Evolutionary conservation across 2,888 invertebrate species (phyloP).

Genomic region (Macropis europaea): DNA sequence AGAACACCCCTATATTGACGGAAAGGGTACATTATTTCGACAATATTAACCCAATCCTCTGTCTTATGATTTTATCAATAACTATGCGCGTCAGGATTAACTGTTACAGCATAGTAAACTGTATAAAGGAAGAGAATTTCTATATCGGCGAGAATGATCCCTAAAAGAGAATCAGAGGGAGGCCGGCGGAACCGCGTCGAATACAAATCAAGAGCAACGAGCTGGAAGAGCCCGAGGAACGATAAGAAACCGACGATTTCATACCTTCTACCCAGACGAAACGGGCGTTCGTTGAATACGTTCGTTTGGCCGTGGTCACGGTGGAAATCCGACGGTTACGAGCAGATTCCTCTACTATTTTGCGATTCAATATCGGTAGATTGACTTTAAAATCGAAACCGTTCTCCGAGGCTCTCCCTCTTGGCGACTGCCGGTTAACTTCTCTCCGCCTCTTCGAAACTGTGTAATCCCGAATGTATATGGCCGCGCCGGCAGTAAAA

Average conservation of each 20-base stretch:
- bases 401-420: neutral
- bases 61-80: too few relatives aligned
- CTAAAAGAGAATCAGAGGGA: too few relatives aligned
- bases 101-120: too few relatives aligned
- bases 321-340: slow-evolving; percentile 4
- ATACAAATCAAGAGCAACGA: neutral
- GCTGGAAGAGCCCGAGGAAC: neutral
- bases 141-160: too few relatives aligned
- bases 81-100: too few relatives aligned
- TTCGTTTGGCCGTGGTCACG: too few relatives aligned
- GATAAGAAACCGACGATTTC: neutral
- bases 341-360: slow-evolving; percentile 13
- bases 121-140: too few relatives aligned
- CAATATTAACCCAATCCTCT: too few relatives aligned
- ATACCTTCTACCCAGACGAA: neutral
- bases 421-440: neutral
- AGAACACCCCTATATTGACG: too few relatives aligned
- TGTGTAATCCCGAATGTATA: slow-evolving; percentile 3
- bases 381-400: slow-evolving; percentile 36
- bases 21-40: too few relatives aligned
- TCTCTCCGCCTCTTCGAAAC: neutral
- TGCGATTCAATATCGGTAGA: slow-evolving; percentile 16
- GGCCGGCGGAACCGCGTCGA: too few relatives aligned
- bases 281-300: neutral
- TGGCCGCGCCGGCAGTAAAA: neutral